These are phyloP conservation scores for Danio kyathit DNA, from an alignment of 2,797 vertebrate species.

Conservation along the genomic window DNA sequence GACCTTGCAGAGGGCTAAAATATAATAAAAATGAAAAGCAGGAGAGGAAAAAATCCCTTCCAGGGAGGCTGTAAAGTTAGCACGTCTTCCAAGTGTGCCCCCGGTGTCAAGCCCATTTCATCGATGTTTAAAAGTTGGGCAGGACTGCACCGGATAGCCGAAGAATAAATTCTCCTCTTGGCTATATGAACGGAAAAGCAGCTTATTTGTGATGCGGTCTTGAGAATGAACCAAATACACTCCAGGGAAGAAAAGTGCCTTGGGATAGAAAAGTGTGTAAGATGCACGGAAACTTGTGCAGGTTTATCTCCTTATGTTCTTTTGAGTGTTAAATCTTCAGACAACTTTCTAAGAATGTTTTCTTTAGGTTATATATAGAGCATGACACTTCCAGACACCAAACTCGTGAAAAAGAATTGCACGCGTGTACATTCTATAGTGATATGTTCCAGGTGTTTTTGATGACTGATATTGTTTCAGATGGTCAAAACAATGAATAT, in stretches of 20 bases:
- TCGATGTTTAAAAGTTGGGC: constrained; percentile 61
- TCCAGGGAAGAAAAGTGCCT: not conserved
- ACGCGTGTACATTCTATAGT: not conserved
- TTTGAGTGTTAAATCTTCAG: constrained; percentile 10
- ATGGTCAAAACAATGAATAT: not conserved
- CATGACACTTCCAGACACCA: constrained; percentile 23
- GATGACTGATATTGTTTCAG: not conserved
- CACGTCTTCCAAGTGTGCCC: constrained; percentile 66
- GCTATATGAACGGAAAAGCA: constrained; percentile 46
- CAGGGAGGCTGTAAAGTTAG: constrained; percentile 65
- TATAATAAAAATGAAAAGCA: not conserved
- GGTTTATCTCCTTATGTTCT: constrained; percentile 23
- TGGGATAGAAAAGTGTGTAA: constrained; percentile 32
- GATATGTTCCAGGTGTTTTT: not conserved
- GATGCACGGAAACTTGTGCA: constrained; percentile 7
- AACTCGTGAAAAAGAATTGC: not conserved
- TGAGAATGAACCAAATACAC: constrained; percentile 55
- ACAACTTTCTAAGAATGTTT: constrained; percentile 31
- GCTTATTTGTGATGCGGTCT: constrained; percentile 53
- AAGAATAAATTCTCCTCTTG: constrained; percentile 59
- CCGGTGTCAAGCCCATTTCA: constrained; percentile 70
- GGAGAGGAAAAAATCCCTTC: constrained; percentile 35
- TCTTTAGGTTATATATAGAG: constrained; percentile 2
- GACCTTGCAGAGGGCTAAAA: constrained; percentile 64
- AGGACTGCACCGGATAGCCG: constrained; percentile 51